Conservation (phyloP, 2,888 invertebrate species). For the Chloromyia formosa region DNA sequence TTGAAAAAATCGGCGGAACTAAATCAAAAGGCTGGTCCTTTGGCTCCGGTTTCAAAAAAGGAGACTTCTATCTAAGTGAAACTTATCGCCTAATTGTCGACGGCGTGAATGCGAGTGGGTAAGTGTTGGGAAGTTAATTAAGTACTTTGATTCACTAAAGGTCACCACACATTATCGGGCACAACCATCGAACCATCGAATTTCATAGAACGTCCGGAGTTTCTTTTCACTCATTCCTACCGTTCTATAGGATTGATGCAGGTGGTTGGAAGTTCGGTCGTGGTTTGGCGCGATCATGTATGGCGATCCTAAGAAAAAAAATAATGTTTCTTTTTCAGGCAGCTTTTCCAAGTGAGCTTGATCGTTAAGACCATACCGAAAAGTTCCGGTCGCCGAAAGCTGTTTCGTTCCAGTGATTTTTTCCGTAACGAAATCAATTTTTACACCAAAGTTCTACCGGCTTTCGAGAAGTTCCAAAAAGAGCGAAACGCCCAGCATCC, state of each 20-base stretch:
- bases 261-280: too few species aligned
- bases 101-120: slow-evolving; percentile 59
- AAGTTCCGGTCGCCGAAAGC: slow-evolving; percentile 70
- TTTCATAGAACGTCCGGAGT: too few species aligned
- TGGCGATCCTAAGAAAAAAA: background rate
- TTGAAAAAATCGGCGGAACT: slow-evolving; percentile 59
- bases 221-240: too few species aligned
- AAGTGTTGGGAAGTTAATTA: slow-evolving; percentile 8
- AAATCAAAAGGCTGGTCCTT: slow-evolving; percentile 63
- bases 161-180: too few species aligned
- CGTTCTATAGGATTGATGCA: too few species aligned
- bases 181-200: too few species aligned
- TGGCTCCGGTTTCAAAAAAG: slow-evolving; percentile 66
- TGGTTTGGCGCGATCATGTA: slow-evolving; percentile 4
- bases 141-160: slow-evolving; percentile 8
- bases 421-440: slow-evolving; percentile 77
- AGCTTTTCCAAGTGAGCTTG: slow-evolving; percentile 65
- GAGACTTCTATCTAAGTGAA: slow-evolving; percentile 76
- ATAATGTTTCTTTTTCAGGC: slow-evolving; percentile 48
- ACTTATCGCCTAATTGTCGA: slow-evolving; percentile 69
- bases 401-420: slow-evolving; percentile 73
- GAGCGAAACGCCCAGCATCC: slow-evolving; percentile 62
- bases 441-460: slow-evolving; percentile 65
- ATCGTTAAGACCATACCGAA: slow-evolving; percentile 75
- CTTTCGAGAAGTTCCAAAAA: slow-evolving; percentile 58